Conservation (phyloP, 2,113 vertebrate genomes). For the Coregonus clupeaformis region DNA sequence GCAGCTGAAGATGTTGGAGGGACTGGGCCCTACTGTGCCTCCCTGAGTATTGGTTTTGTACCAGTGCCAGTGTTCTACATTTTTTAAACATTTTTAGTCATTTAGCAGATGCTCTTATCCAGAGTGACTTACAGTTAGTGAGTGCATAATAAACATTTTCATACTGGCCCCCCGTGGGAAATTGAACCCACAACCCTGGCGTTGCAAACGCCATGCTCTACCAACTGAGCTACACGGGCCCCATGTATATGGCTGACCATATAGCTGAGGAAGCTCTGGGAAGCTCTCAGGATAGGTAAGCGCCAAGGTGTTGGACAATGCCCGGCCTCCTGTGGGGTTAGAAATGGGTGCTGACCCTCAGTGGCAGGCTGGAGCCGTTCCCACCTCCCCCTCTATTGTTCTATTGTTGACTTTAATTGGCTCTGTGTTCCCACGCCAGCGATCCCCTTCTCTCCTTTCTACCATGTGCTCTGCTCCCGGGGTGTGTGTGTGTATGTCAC, state of each 20-base stretch:
- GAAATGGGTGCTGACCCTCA: slow-evolving; percentile 13
- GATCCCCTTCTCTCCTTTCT: slow-evolving; percentile 22
- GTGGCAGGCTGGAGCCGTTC: slow-evolving; percentile 20
- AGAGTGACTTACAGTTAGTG: too few relatives aligned
- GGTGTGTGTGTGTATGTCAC: slow-evolving; percentile 7
- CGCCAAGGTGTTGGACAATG: slow-evolving; percentile 1
- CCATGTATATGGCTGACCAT: too few relatives aligned
- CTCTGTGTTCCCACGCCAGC: slow-evolving; percentile 39
- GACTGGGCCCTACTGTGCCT: not conserved
- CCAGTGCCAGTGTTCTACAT: not conserved
- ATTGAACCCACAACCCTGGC: too few relatives aligned
- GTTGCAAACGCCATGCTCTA: too few relatives aligned
- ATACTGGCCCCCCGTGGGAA: too few relatives aligned
- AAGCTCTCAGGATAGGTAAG: not conserved
- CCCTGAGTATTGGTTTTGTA: not conserved
- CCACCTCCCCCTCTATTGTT: slow-evolving; percentile 27
- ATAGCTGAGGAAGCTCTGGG: not conserved
- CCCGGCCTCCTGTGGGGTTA: slow-evolving; percentile 5
- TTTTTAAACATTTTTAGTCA: too few relatives aligned
- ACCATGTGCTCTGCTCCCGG: slow-evolving; percentile 34
- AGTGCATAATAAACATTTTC: too few relatives aligned
- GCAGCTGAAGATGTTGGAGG: not conserved
- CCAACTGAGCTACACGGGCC: too few relatives aligned
- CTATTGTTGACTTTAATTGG: slow-evolving; percentile 54
- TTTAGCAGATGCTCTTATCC: too few relatives aligned